Evolutionary conservation across 2,797 vertebrate genomes (phyloP).

Genomic region (Parauchenoglanis punctatus): DNA sequence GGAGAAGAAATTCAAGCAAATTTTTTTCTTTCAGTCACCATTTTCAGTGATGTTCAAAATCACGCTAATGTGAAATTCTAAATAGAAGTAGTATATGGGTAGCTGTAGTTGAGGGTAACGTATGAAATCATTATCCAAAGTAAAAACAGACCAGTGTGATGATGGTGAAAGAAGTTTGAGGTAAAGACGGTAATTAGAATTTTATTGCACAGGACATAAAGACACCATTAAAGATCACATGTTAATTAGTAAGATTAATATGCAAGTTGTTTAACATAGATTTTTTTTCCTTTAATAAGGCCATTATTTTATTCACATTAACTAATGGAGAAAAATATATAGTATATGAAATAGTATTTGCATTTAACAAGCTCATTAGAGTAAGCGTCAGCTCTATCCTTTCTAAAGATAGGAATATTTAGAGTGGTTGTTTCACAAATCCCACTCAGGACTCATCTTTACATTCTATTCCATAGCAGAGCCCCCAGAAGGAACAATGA

Average conservation of each 20-base stretch:
- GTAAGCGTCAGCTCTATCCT: too few relatives aligned
- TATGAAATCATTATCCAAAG: not conserved
- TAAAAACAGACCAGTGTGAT: not conserved
- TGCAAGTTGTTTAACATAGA: not conserved
- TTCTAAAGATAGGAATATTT: not conserved
- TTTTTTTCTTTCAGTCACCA: not conserved
- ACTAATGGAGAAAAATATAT: too few relatives aligned
- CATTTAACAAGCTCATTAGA: not conserved
- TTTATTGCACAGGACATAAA: not conserved
- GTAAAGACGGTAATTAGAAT: not conserved
- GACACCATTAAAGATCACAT: not conserved
- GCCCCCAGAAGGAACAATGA: conserved; percentile 68
- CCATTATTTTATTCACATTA: not conserved
- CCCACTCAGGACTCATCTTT: not conserved
- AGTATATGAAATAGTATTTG: not conserved
- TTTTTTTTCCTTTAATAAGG: not conserved
- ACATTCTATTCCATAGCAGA: conserved; percentile 30
- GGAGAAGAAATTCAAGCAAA: not conserved
- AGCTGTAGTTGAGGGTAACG: not conserved
- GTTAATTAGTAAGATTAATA: not conserved
- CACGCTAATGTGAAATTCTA: not conserved
- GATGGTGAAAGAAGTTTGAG: not conserved
- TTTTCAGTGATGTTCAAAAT: not conserved
- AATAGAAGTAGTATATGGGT: not conserved
- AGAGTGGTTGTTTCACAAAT: not conserved